Evolutionary conservation across 2,113 vertebrate species (phyloP).

Genomic region (Alces alces): DNA sequence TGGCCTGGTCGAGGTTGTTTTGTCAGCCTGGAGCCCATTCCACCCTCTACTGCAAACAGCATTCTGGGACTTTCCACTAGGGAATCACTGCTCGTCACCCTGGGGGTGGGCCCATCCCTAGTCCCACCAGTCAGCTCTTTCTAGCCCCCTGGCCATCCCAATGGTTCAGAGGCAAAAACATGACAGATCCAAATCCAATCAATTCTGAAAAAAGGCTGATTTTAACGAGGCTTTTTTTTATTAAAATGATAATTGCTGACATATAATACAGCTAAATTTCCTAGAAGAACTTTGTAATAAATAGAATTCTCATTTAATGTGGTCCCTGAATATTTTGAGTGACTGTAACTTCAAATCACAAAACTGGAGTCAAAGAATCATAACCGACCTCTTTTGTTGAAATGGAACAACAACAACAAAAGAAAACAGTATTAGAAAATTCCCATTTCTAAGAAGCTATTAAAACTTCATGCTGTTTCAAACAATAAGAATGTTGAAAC

Average conservation of each 20-base stretch:
- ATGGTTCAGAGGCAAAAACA: not conserved
- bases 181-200: not conserved
- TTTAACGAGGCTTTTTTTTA: not conserved
- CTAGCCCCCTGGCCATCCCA: not conserved
- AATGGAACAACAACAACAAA: not conserved
- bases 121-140: not conserved
- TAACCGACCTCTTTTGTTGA: not conserved
- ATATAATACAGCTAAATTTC: not conserved
- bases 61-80: not conserved
- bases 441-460: constrained; percentile 29
- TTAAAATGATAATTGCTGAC: not conserved
- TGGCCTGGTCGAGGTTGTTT: not conserved
- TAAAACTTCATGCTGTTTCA: not conserved
- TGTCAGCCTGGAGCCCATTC: not conserved
- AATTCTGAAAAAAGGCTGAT: not conserved
- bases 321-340: not conserved
- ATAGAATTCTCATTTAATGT: not conserved
- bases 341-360: not conserved
- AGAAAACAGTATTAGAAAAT: not conserved
- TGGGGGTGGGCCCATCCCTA: too few relatives aligned
- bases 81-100: not conserved
- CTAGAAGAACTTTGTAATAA: not conserved
- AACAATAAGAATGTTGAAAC: not conserved
- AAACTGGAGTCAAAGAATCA: not conserved
- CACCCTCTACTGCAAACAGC: not conserved